Percentiles rank a stretch among this genome's conserved stretches.
Conservation (phyloP, 2,888 invertebrate genomes). For the Theristus sp. region DNA sequence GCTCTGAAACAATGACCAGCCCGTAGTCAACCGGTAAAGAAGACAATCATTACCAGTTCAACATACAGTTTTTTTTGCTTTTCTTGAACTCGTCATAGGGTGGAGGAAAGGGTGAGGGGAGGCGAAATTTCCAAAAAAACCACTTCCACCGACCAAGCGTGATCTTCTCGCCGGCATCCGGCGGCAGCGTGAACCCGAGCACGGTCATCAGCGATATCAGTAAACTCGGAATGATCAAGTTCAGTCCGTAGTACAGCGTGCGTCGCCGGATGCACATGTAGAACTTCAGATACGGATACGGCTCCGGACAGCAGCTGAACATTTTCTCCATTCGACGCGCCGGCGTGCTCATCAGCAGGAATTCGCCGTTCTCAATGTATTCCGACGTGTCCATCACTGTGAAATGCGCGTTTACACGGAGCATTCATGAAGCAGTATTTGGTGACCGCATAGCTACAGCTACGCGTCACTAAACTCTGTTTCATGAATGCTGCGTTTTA, state of each 20-base stretch:
- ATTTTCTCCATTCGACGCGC: not conserved
- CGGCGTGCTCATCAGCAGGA: conserved; percentile 12
- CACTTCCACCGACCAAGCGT: conserved; percentile 60
- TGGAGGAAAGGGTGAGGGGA: no score
- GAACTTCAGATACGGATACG: conserved; percentile 54
- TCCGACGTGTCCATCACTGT: conserved; percentile 35
- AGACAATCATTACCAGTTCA: no score
- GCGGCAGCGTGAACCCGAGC: conserved; percentile 89
- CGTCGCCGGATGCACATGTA: conserved; percentile 62
- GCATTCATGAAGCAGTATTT: not conserved
- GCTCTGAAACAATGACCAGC: no score
- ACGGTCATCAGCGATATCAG: conserved; percentile 96
- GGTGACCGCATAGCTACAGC: no score
- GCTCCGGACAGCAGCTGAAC: conserved; percentile 61
- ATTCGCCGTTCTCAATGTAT: conserved; percentile 20
- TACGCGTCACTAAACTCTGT: no score
- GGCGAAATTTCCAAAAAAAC: no score
- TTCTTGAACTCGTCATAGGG: no score
- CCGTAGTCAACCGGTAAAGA: no score
- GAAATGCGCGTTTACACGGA: not conserved
- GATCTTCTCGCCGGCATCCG: conserved; percentile 95
- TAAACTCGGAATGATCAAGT: conserved; percentile 94
- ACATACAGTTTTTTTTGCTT: no score
- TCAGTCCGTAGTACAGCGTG: conserved; percentile 97
- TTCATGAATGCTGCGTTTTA: no score